Conservation (phyloP, 2,113 vertebrate genomes). For the Phalacrocorax aristotelis region DNA sequence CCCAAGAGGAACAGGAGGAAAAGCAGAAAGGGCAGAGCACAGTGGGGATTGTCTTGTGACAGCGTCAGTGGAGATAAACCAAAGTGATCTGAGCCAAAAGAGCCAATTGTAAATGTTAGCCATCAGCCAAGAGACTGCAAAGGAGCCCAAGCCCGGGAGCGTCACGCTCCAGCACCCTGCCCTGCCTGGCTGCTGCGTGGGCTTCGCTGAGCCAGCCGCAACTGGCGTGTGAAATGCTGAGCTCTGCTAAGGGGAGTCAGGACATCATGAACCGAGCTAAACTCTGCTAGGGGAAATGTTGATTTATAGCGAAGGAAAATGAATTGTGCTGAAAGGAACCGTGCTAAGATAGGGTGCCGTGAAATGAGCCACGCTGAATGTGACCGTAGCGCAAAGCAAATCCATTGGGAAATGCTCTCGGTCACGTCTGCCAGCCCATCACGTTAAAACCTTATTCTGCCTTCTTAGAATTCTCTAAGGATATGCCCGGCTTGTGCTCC, state of each 20-base stretch:
- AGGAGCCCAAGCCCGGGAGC: rapidly evolving
- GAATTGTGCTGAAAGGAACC: neutral
- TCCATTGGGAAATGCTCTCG: neutral
- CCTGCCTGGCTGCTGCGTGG: neutral
- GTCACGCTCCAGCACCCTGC: neutral
- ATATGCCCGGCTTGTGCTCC: neutral
- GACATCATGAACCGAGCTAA: neutral
- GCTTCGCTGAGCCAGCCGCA: neutral
- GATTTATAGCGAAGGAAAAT: neutral
- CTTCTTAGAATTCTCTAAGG: neutral
- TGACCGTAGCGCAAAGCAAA: neutral
- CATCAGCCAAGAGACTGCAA: neutral
- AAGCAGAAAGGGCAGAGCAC: neutral
- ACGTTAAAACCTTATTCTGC: neutral
- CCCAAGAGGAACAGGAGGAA: neutral
- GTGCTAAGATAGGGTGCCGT: neutral
- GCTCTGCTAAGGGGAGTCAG: neutral
- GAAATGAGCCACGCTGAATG: neutral
- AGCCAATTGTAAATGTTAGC: neutral
- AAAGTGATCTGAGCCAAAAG: rapidly evolving
- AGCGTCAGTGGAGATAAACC: neutral
- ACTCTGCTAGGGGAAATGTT: neutral
- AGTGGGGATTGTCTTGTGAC: neutral
- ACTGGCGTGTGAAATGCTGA: neutral
- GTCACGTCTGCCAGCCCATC: neutral